Conservation (phyloP, 1,140 invertebrate genomes). For the Nephotettix cincticeps region DNA sequence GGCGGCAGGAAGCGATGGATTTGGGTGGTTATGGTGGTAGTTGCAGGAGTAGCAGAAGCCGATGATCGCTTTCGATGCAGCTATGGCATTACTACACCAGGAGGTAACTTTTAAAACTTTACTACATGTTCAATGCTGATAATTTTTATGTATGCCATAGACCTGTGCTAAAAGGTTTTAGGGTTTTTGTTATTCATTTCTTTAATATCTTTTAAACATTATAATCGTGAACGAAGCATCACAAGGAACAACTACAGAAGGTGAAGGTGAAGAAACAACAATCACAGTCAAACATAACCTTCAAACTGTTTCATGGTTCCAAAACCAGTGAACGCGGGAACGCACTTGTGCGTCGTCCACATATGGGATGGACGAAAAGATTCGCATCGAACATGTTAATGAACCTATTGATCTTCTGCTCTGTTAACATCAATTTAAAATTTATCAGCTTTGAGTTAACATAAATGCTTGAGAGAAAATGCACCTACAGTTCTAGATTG, state of each 20-base stretch:
- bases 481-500: too few relatives aligned
- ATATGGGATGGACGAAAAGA: neutral
- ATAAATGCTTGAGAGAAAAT: too few relatives aligned
- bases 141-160: neutral
- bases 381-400: neutral
- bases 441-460: too few relatives aligned
- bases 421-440: neutral
- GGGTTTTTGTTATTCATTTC: too few relatives aligned
- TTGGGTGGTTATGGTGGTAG: neutral
- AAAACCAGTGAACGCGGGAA: neutral
- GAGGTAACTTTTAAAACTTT: constrained; percentile 22
- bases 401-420: neutral
- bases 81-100: constrained; percentile 21
- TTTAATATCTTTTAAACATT: too few relatives aligned
- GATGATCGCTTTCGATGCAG: constrained; percentile 9
- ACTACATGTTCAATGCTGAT: neutral
- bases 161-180: too few relatives aligned
- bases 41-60: neutral
- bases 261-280: neutral
- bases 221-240: too few relatives aligned
- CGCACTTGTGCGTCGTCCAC: too few relatives aligned
- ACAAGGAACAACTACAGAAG: neutral
- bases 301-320: neutral
- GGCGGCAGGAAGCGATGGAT: neutral
- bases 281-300: too few relatives aligned